Base-by-base conservation (phyloP, 2,888 invertebrate species). In the Caenorhabditis sp. region DNA sequence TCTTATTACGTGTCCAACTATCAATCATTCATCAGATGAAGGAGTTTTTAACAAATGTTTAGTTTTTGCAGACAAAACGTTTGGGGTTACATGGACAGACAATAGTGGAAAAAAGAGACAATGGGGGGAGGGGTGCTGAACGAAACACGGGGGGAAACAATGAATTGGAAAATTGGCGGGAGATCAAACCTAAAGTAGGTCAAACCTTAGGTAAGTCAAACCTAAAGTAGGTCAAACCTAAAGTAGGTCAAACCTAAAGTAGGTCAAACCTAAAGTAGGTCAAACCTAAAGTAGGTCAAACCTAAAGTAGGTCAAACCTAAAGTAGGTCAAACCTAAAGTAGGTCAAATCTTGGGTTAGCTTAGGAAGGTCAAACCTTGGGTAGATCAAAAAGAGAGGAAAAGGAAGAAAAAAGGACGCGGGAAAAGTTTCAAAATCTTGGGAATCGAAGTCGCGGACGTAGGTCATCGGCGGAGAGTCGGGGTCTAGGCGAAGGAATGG, bases 1-100 rank as follows among this genome's bases (percentile, higher is more conserved):
- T 6, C 26, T 2, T 58, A 19, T 58, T 74, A 74, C 63, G 63
- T 54, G 73, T 74, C 61, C 59, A 74, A 63, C 63, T 63, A 63
- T 49, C 73, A 74, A 63, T 63, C 61, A 51, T 73, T 63, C 49
- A 38, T 10, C 6, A 10, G 0, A 14, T 26, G 14, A 12, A 24
- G 3, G 14, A 4, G 10, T 26, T 54, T 26, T 54, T 54, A 24
- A 26, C 22, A 14, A 54, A 54, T 19, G 31, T 31, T 31, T 7
- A 54, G 10, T 54, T 54, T 54, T 26, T 26, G 54, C 26, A 26
- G 22, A 54, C 16, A 54, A 54, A 24, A 49, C 7, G 16, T 49
- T 2, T 47, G 2, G 49, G 38, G 12, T 38, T 10, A 38, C 19
- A 47, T 19, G 22, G 10, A 49, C 6, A 49, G 5, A 19, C 19